Base-by-base conservation (phyloP, 2,113 vertebrate genomes). In the Lycaon pictus region DNA sequence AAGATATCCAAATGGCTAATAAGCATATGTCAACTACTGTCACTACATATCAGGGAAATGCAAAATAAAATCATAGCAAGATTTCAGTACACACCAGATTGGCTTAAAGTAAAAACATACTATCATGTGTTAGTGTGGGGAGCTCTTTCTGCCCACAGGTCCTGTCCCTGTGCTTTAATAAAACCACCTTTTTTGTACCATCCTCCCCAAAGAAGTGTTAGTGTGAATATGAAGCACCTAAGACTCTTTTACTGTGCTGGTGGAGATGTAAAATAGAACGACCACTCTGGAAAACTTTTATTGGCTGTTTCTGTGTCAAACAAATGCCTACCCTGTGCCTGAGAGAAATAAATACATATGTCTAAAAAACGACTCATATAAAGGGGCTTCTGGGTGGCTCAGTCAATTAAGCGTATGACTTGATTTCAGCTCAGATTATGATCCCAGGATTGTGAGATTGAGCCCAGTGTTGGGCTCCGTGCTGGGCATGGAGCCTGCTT, bases 41-140 rank as follows among this genome's bases (percentile, higher is more conserved):
- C 51, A 96, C 67, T 55, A 81, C 15, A 56, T 88, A 56, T 92
- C 48, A 85, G 51, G 23, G 62, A 97, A 95, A 94, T 74, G 4
- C 10, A 88, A 85, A 94, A 51, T 76, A 81, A 81, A 77, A 71
- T 32, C 43, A 56, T 29, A 67, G 0, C 71, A 17, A 92, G 63
- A 87, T 94, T 96, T 97, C 22, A 79, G n/a, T 72, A 51, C 23
- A 71, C 15, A 48, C 27, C 55, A 92, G 27, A 69, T 65, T 71
- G 16, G 10, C 69, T 95, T 60, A 93, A 85, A 94, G 71, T 82
- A 63, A 93, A 83, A 86, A 60, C 5, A 29, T 77, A 56, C 63
- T 77, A 67, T 11, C 37, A 43, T 7, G 43, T 43, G 43, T 43
- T 43, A 85, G n/a, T 5, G 32, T 69, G 67, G 67, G 67, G 32